phyloP scores from a whole-genome alignment of 2,888 invertebrate genomes.

The Desoria tigrina region DNA sequence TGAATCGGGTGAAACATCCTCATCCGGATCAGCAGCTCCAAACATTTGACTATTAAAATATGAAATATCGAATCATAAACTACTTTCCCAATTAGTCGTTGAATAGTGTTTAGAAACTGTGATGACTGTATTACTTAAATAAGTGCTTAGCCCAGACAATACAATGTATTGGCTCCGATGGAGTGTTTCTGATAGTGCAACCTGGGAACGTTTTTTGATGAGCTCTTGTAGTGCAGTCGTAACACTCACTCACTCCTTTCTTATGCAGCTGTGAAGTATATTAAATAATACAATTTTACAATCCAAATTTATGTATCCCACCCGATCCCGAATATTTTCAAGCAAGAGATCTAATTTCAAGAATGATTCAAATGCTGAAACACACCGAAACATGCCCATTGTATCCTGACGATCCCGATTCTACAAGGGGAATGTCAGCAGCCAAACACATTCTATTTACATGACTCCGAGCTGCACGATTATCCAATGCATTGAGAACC shows the following conservation, averaged over 20 bases:
- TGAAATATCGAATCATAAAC: conserved; percentile 5
- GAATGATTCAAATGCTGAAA: too few relatives aligned
- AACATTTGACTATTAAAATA: conserved; percentile 78
- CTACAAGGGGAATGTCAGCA: conserved; percentile 88
- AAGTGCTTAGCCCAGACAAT: conserved; percentile 99
- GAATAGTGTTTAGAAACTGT: too few relatives aligned
- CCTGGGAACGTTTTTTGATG: conserved; percentile 92
- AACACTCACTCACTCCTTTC: conserved; percentile 88
- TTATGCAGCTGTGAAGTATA: conserved; percentile 67
- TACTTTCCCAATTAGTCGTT: too few relatives aligned
- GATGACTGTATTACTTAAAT: conserved; percentile 72
- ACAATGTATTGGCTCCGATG: conserved; percentile 98
- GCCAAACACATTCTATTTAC: conserved; percentile 98
- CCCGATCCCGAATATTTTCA: too few relatives aligned
- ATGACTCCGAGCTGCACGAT: conserved; percentile 92
- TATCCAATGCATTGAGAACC: conserved; percentile 96
- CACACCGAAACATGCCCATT: conserved; percentile 76
- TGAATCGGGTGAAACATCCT: conserved; percentile 96
- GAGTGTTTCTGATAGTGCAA: conserved; percentile 98
- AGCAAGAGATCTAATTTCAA: too few relatives aligned
- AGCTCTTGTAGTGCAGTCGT: conserved; percentile 92
- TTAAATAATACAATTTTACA: conserved; percentile 19
- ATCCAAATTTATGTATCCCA: too few relatives aligned
- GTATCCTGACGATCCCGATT: conserved; percentile 97
- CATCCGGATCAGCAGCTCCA: conserved; percentile 93